Evolutionary conservation across 2,113 vertebrate genomes (phyloP), one percentile per base, ranked within the genome.

Genomic region (Callionymus lyra): DNA sequence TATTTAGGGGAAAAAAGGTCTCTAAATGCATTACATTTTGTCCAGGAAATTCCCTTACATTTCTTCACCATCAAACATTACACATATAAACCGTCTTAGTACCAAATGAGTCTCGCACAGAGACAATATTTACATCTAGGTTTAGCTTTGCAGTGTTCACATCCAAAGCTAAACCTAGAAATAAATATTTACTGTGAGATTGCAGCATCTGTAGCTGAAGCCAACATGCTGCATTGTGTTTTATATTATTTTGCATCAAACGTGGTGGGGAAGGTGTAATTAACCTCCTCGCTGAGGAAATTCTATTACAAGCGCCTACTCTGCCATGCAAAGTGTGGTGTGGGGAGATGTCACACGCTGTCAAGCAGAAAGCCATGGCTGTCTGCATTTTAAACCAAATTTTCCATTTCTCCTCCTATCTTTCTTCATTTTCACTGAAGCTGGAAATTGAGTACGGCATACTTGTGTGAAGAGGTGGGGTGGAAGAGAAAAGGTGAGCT

Each of bases 221-320:
- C 73, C 74, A 1, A 56, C 44, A 42, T 38, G 41, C 34, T 48
- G 42, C 40, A 43, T 70, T 60, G 63, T 59, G 45, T 62, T 60
- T 68, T 53, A 58, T 68, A 62, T 64, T 70, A 57, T 72, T 63
- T 68, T 57, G 39, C 35, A 33, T 48, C 10, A 10, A 38, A 34
- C 43, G 31, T 1, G 16, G 21, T 21, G 31, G 35, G 43, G 41
- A 11, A 8, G 31, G 41, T 10, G 87, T 92, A 94, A 97, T 98
- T 95, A 97, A 95, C 92, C 89, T 93, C 87, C 81, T 84, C 80
- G 76, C 84, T 75, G 82, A 84, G 82, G 86, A 84, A 93, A 93
- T 94, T 94, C 90, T 90, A 94, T 96, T 96, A 91, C 86, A 83
- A 89, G 86, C 68, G 89, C 80, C 84, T 91, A 84, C 83, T 90